Conservation (phyloP, 2,888 invertebrate species). For the Andrena chrysosceles region DNA sequence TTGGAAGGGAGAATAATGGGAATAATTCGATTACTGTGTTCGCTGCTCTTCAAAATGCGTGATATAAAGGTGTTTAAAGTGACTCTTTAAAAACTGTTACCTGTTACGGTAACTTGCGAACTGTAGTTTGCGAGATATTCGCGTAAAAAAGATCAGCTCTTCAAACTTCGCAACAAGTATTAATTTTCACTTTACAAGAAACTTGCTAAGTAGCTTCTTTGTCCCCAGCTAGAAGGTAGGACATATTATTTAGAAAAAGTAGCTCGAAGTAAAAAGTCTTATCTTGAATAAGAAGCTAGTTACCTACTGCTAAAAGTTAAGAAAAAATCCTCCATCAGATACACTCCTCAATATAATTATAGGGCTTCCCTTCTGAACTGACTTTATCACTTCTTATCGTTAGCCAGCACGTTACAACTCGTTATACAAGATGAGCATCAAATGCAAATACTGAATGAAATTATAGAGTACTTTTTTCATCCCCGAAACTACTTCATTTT, state of each 20-base stretch:
- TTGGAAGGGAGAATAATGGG: too few species aligned
- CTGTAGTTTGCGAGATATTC: background rate
- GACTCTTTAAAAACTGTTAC: background rate
- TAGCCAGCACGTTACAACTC: background rate
- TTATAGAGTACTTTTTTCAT: too few species aligned
- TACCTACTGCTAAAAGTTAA: background rate
- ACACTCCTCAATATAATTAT: background rate
- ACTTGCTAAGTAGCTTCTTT: constrained; percentile 2
- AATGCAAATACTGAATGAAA: too few species aligned
- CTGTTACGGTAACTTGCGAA: background rate
- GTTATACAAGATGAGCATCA: too few species aligned
- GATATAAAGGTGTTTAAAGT: background rate
- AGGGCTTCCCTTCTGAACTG: background rate
- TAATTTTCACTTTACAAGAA: constrained; percentile 6
- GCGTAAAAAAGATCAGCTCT: background rate
- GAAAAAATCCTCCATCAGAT: background rate
- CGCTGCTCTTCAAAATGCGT: background rate
- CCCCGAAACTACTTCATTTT: too few species aligned
- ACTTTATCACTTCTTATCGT: background rate
- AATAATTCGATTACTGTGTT: background rate
- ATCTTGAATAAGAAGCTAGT: background rate
- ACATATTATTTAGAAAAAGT: background rate
- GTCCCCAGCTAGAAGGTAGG: background rate
- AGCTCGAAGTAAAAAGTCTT: background rate
- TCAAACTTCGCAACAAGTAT: constrained; percentile 6